A percentile compares a stretch with the other conserved stretches of the same genome.
phyloP scores from a whole-genome alignment of 2,797 vertebrate genomes.

The Falco peregrinus region DNA sequence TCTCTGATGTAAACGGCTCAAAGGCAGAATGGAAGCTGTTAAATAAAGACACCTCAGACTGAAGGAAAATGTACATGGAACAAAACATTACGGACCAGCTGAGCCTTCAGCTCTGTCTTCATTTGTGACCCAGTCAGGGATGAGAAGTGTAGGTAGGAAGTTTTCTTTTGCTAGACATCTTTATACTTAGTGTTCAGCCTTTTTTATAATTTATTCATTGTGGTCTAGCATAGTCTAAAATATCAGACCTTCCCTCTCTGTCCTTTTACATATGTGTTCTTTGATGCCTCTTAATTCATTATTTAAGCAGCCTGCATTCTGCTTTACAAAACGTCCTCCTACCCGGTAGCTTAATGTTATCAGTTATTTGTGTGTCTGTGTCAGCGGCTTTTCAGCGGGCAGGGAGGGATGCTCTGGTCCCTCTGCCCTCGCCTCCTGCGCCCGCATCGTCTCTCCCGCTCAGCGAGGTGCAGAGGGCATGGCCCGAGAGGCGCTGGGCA shows the following conservation, averaged over 20 bases:
- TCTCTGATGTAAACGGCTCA: background rate
- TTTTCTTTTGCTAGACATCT: background rate
- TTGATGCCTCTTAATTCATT: conserved; percentile 61
- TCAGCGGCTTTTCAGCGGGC: background rate
- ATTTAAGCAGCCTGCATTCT: conserved; percentile 48
- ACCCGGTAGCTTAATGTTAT: background rate
- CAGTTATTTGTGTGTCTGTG: background rate
- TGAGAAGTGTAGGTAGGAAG: background rate
- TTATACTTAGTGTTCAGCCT: conserved; percentile 19
- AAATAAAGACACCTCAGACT: background rate
- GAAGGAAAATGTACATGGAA: background rate
- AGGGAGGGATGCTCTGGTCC: background rate
- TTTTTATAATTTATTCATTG: conserved; percentile 68
- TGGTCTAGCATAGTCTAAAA: conserved; percentile 51
- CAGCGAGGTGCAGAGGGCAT: background rate
- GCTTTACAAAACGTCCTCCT: background rate
- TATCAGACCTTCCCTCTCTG: conserved; percentile 48
- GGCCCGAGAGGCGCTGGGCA: background rate
- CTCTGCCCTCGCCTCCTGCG: fast-evolving
- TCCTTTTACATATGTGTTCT: conserved; percentile 4
- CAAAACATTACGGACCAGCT: background rate
- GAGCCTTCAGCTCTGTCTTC: background rate
- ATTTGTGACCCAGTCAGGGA: background rate
- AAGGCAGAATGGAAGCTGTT: background rate
- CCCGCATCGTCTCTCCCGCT: fast-evolving